These are phyloP conservation scores for Bubo bubo DNA, from an alignment of 2,113 vertebrate genomes.

Conservation along the genomic window DNA sequence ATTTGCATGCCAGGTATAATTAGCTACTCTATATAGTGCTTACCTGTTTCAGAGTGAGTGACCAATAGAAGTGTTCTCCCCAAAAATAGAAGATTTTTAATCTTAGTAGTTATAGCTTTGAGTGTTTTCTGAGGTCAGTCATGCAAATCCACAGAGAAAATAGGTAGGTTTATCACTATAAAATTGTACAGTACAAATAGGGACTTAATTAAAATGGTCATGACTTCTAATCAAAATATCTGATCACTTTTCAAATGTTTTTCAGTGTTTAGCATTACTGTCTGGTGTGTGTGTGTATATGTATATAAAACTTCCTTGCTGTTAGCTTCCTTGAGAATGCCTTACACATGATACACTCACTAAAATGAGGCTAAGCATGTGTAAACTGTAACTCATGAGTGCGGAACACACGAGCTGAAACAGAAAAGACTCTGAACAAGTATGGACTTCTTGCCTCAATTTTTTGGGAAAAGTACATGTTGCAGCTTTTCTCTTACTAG, in stretches of 20 bases:
- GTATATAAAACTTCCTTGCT: not conserved
- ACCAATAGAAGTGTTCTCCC: not conserved
- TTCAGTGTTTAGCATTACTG: not conserved
- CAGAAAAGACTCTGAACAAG: not conserved
- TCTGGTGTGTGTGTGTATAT: accelerated
- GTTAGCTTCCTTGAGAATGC: not conserved
- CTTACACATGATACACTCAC: accelerated
- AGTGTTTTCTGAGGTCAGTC: not conserved
- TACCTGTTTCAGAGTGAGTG: not conserved
- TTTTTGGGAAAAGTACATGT: not conserved
- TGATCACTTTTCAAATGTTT: not conserved
- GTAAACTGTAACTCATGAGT: not conserved
- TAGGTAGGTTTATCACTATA: not conserved
- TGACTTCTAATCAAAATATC: not conserved
- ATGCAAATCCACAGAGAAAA: not conserved
- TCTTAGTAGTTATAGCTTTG: not conserved
- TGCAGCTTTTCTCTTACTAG: not conserved
- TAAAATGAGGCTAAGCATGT: not conserved
- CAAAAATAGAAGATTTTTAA: not conserved
- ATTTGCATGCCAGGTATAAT: not conserved
- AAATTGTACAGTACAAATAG: not conserved
- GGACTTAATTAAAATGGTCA: not conserved
- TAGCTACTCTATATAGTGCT: not conserved
- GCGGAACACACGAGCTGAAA: not conserved
- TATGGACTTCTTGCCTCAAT: not conserved